phyloP scores from a whole-genome alignment of 1,140 invertebrate genomes.

The Mya arenaria region DNA sequence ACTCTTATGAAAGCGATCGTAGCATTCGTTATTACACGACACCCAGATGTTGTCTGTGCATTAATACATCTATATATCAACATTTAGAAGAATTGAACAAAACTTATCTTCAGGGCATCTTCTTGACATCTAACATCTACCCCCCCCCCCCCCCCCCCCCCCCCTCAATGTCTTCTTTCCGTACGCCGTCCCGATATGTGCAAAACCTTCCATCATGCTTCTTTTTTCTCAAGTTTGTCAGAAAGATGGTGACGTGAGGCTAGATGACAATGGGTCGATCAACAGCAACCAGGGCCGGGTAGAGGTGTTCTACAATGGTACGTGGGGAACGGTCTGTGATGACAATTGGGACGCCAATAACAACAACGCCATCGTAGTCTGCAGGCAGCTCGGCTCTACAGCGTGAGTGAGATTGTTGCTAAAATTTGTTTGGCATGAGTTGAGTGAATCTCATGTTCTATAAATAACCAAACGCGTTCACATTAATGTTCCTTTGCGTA shows the following conservation, averaged over 20 bases:
- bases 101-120: background rate
- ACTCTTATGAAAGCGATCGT: too few species aligned
- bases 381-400: conserved; percentile 48
- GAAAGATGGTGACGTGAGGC: conserved; percentile 20
- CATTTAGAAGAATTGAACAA: background rate
- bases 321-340: conserved; percentile 63
- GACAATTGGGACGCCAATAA: conserved; percentile 35
- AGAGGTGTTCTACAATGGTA: conserved; percentile 53
- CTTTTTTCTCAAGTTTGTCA: background rate
- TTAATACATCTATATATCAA: background rate
- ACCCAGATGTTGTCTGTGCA: too few species aligned
- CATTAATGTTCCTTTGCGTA: too few species aligned
- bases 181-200: too few species aligned
- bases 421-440: too few species aligned
- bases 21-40: too few species aligned
- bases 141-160: background rate
- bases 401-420: too few species aligned
- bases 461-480: too few species aligned
- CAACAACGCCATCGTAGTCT: conserved; percentile 58
- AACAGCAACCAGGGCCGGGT: conserved; percentile 50
- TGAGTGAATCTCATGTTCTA: too few species aligned
- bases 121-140: background rate
- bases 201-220: too few species aligned
- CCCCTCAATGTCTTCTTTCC: background rate
- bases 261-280: background rate